Evolutionary conservation across 2,113 vertebrate species (phyloP).

Genomic region (Bos indicus): DNA sequence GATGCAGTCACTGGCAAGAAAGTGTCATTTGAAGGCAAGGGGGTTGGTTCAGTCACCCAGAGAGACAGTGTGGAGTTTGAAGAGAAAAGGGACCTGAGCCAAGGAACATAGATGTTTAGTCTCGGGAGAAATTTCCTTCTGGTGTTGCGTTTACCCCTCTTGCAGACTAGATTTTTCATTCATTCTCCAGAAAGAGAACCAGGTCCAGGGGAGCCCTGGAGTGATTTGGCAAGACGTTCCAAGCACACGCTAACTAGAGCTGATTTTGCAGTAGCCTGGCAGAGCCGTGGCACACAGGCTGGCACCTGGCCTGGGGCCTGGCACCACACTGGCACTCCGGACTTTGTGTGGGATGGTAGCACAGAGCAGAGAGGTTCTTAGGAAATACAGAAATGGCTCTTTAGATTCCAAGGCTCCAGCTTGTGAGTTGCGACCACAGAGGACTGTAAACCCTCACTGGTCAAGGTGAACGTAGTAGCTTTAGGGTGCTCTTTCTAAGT

Average conservation of each 20-base stretch:
- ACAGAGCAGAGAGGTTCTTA: not conserved
- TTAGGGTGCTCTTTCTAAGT: not conserved
- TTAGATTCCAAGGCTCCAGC: not conserved
- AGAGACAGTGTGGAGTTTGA: not conserved
- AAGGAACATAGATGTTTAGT: not conserved
- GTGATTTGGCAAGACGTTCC: not conserved
- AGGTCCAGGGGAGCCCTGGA: not conserved
- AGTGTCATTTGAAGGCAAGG: not conserved
- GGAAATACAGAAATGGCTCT: not conserved
- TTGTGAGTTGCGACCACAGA: not conserved
- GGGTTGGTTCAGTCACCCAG: not conserved
- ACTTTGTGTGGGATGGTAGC: not conserved
- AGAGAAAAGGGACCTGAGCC: not conserved
- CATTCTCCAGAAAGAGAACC: not conserved
- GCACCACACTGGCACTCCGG: not conserved
- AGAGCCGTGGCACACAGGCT: not conserved
- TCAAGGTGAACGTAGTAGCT: not conserved
- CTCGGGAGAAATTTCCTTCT: not conserved
- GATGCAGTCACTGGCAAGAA: not conserved
- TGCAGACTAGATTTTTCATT: not conserved
- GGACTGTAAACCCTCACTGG: too few relatives aligned
- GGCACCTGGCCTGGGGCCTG: not conserved
- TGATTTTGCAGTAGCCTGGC: not conserved
- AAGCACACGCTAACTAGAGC: not conserved
- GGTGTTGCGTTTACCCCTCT: not conserved